A percentile compares a stretch with the other conserved stretches of the same genome.
phyloP scores from a whole-genome alignment of 1,140 invertebrate species.

The Drosophila sulfurigaster region DNA sequence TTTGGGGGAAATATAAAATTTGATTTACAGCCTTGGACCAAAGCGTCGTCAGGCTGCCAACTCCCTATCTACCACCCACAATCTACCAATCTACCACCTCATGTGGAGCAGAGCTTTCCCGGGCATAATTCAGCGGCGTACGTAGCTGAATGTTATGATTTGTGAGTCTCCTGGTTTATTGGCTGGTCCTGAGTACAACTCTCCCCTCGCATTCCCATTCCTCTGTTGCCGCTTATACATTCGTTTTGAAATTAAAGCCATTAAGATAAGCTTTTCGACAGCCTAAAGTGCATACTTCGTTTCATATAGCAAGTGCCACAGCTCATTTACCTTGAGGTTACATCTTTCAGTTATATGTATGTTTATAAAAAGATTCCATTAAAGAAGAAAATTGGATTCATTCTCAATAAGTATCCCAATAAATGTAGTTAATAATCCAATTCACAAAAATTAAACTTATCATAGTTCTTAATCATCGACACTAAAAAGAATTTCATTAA shows the following conservation, averaged over 20 bases:
- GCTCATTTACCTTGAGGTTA: background rate
- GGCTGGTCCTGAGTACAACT: slow-evolving; percentile 29
- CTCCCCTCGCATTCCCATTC: slow-evolving; percentile 22
- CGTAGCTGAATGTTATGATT: slow-evolving; percentile 79
- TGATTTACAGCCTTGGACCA: slow-evolving; percentile 76
- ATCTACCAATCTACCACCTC: background rate
- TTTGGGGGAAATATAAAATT: slow-evolving; percentile 82
- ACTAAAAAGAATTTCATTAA: background rate
- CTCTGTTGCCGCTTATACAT: slow-evolving; percentile 17
- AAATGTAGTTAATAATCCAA: no score
- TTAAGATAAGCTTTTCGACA: slow-evolving; percentile 45
- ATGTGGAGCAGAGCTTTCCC: slow-evolving; percentile 16
- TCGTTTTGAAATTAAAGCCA: slow-evolving; percentile 52
- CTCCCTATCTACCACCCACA: background rate
- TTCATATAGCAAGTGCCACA: background rate
- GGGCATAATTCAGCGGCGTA: slow-evolving; percentile 77
- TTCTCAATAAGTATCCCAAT: no score
- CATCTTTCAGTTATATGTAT: no score
- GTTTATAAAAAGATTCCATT: no score
- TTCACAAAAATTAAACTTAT: no score
- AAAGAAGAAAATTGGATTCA: no score
- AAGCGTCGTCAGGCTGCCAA: slow-evolving; percentile 37
- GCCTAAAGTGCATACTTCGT: slow-evolving; percentile 8
- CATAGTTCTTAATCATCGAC: no score
- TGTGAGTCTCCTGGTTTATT: slow-evolving; percentile 75